Percentiles rank a stretch among this genome's conserved stretches.
These are phyloP conservation scores for Apis cerana DNA, from an alignment of 1,140 invertebrate species.

Conservation along the genomic window DNA sequence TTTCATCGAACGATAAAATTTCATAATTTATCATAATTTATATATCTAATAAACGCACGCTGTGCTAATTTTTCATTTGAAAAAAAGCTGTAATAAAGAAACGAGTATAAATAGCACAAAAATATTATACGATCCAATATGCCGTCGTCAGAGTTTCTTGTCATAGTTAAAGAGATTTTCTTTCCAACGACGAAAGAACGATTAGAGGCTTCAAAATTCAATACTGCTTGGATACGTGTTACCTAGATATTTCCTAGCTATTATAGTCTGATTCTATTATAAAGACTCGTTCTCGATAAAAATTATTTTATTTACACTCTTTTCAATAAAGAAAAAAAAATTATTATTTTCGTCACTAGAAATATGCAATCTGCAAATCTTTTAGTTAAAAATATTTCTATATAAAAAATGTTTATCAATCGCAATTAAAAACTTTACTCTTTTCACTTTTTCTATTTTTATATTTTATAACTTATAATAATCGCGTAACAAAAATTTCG, in stretches of 20 bases:
- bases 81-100: slow-evolving; percentile 27
- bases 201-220: slow-evolving; percentile 57
- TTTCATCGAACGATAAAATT: neutral
- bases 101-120: slow-evolving; percentile 49
- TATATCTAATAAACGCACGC: too few relatives aligned
- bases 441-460: neutral
- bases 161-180: slow-evolving; percentile 56
- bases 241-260: neutral
- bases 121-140: neutral
- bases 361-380: too few relatives aligned
- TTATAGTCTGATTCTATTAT: neutral
- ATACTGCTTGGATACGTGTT: slow-evolving; percentile 16
- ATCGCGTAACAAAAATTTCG: too few relatives aligned
- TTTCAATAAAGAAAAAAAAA: too few relatives aligned
- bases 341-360: too few relatives aligned
- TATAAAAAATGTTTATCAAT: too few relatives aligned
- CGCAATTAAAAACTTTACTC: neutral
- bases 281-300: neutral
- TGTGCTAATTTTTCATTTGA: slow-evolving; percentile 35
- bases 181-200: slow-evolving; percentile 8
- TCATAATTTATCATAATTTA: neutral
- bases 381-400: neutral
- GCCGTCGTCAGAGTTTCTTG: slow-evolving; percentile 1
- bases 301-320: neutral
- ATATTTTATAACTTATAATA: neutral